These are phyloP conservation scores for Bubo scandiacus DNA, from an alignment of 2,113 vertebrate genomes.

Conservation along the genomic window DNA sequence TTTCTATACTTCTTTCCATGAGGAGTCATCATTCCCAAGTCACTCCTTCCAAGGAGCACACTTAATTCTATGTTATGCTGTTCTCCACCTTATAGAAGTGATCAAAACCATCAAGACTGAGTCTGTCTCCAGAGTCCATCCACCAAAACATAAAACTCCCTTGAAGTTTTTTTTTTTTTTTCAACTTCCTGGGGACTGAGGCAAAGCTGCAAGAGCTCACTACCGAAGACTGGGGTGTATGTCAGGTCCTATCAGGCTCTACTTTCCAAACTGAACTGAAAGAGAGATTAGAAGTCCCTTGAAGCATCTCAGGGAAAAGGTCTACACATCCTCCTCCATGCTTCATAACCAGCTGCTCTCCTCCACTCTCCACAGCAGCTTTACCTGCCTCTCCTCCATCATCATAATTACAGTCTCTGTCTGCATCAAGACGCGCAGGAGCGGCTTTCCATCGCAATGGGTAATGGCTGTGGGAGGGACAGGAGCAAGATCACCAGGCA, in stretches of 20 bases:
- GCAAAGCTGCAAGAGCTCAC: neutral
- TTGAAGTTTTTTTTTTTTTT: neutral
- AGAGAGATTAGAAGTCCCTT: neutral
- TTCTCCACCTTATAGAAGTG: neutral
- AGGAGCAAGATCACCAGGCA: neutral
- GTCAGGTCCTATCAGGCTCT: neutral
- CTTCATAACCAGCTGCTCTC: neutral
- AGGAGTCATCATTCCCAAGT: neutral
- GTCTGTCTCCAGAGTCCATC: neutral
- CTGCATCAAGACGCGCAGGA: neutral
- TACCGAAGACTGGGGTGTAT: accelerated
- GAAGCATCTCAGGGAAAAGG: neutral
- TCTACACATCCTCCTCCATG: accelerated
- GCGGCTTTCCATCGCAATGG: neutral
- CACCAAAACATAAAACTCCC: neutral
- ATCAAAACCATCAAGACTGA: neutral
- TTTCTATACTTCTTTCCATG: neutral
- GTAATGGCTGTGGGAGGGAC: neutral
- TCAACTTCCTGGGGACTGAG: neutral
- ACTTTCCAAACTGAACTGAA: neutral
- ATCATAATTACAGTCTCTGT: neutral
- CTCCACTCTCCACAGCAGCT: neutral
- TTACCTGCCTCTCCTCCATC: conserved; percentile 2
- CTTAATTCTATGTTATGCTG: neutral
- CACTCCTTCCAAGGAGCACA: neutral